phyloP scores from a whole-genome alignment of 1,140 invertebrate genomes.

The Sycobia sp. region DNA sequence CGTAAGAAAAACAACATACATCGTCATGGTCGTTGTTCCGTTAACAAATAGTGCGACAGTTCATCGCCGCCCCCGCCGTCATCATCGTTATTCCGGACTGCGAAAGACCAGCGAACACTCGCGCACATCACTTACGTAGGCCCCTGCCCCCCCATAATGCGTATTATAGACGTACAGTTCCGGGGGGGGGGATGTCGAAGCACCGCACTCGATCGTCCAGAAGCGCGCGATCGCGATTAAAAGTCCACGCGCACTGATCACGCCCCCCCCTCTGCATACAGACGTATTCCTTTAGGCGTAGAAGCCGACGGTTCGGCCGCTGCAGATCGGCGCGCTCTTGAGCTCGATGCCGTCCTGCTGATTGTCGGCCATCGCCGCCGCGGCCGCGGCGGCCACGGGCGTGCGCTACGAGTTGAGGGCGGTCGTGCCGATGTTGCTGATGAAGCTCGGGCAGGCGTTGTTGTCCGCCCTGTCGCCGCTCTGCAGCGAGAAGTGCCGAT shows the following conservation, averaged over 20 bases:
- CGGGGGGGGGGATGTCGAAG: no score
- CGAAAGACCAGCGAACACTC: not conserved
- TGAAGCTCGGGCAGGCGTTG: constrained; percentile 58
- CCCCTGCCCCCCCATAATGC: not conserved
- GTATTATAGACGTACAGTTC: no score
- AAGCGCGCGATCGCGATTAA: no score
- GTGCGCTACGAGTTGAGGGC: constrained; percentile 58
- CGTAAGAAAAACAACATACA: no score
- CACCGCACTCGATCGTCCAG: no score
- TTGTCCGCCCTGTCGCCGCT: constrained; percentile 55
- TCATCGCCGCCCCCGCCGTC: not conserved
- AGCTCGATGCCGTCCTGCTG: constrained; percentile 51
- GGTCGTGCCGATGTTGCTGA: constrained; percentile 55
- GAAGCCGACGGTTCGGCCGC: no score
- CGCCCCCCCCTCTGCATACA: no score
- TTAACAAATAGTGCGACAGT: no score
- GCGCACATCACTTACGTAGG: not conserved
- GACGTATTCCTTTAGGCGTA: constrained; percentile 35
- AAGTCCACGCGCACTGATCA: no score
- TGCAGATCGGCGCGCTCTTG: constrained; percentile 47
- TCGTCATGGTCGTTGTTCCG: no score
- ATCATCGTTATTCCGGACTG: no score
- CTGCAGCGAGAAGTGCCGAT: constrained; percentile 71
- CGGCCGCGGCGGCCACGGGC: constrained; percentile 34
- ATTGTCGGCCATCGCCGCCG: constrained; percentile 27